Evolutionary conservation across 2,888 invertebrate species (phyloP).

Genomic region (Xestia c-nigrum): DNA sequence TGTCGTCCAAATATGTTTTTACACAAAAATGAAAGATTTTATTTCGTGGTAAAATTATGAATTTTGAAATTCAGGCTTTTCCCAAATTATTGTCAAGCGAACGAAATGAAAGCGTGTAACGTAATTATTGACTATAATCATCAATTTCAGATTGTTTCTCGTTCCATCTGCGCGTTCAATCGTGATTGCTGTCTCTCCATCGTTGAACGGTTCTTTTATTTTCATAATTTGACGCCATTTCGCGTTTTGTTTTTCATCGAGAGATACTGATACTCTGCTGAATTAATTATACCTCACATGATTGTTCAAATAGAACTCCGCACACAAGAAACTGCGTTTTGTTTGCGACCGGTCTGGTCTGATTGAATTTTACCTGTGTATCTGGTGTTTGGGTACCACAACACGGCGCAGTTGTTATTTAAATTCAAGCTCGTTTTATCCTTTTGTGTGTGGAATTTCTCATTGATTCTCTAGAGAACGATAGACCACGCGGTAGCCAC

Average conservation of each 20-base stretch:
- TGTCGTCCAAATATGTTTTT: background rate
- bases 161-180: conserved; percentile 32
- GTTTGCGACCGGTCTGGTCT: conserved; percentile 17
- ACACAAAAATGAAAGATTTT: background rate
- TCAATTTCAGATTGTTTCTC: conserved; percentile 45
- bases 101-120: conserved; percentile 30
- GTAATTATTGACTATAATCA: conserved; percentile 37
- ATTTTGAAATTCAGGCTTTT: background rate
- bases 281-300: background rate
- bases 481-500: background rate
- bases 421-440: background rate
- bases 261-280: background rate
- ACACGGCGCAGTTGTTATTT: background rate
- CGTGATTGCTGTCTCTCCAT: conserved; percentile 26
- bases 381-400: background rate
- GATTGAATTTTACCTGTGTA: conserved; percentile 9
- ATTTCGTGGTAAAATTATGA: background rate
- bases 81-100: conserved; percentile 22
- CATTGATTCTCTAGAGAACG: background rate
- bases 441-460: background rate
- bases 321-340: conserved; percentile 7
- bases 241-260: background rate
- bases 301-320: conserved; percentile 11
- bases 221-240: conserved; percentile 8
- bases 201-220: conserved; percentile 26